Evolutionary conservation across 2,797 vertebrate species (phyloP).

Genomic region (Tympanoctomys barrerae): DNA sequence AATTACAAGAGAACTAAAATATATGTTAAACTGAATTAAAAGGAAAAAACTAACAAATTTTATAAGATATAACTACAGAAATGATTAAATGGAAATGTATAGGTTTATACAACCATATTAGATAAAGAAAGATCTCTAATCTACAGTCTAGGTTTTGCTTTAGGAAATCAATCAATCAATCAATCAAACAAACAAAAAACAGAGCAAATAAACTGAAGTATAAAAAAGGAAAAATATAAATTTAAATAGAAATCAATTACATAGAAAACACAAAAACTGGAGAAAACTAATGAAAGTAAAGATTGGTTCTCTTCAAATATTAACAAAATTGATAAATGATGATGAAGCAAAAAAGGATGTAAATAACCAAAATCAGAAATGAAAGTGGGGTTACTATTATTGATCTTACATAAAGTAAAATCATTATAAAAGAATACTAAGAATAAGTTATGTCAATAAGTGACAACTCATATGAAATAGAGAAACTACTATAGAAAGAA

Average conservation of each 20-base stretch:
- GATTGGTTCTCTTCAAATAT: background rate
- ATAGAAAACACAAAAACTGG: background rate
- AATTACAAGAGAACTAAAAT: background rate
- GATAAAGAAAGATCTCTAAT: background rate
- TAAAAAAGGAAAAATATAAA: background rate
- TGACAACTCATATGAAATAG: background rate
- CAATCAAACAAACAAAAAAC: background rate
- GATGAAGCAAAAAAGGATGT: background rate
- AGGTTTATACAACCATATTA: background rate
- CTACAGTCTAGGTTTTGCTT: background rate
- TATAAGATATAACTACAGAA: background rate
- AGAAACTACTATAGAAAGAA: background rate
- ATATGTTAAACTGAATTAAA: background rate
- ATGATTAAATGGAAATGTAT: background rate
- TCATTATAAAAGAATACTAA: background rate
- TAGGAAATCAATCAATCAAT: background rate
- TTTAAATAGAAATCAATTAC: background rate
- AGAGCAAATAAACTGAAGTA: background rate
- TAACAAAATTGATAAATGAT: background rate
- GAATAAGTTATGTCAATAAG: background rate
- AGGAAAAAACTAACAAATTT: background rate
- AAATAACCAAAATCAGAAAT: background rate
- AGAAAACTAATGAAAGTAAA: background rate
- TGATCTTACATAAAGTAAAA: background rate
- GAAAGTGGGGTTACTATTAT: background rate